Base-by-base conservation (phyloP, 2,113 vertebrate genomes). In the Hypanus sabinus region DNA sequence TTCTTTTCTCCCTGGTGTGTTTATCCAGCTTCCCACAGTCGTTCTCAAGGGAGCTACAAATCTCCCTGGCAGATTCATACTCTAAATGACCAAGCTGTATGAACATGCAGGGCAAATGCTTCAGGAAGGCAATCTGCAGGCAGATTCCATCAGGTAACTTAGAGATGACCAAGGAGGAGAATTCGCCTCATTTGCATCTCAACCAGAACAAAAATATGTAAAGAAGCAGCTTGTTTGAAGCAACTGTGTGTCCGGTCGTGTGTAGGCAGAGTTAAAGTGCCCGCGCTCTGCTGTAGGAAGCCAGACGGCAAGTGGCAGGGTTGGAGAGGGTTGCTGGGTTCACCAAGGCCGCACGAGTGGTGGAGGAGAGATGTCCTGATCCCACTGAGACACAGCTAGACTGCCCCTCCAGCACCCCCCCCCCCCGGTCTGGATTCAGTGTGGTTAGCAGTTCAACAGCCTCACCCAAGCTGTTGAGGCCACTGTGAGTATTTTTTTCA, bases 91-190 rank as follows among this genome's bases (percentile, higher is more conserved):
- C 10, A 60, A 30, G 27, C 22, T 30, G 24, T 27, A 46, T 46
- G 9, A 46, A 57, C 24, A 20, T 11, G 22, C 22, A 27, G 83
- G 36, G 36, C 55, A 87, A 20, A 7, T 55, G 46, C 12, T 38
- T 36, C 36, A 22, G 46, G 83, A 30, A 60, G 46, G 27, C 83
- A 24, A 60, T 46, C 22, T 60, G 22, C 38, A 24, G 10, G 81
- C 55, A 30, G 27, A 87, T 87, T 87, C 83, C 83, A 87, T 55
- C 83, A 57, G 46, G 83, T 87, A 87, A 57, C 83, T 87, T 60
- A 30, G 83, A 87, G 83, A 22, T 87, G 11, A 60, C 20, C 83
- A 87, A 10, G 20, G 30, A 57, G 55, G 60, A 87, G 83, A 87
- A 87, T 87, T 87, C 10, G 27, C 22, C 83, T 87, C 55, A 55